Conservation (phyloP, 2,888 invertebrate genomes). For the Caenorhabditis sinica region DNA sequence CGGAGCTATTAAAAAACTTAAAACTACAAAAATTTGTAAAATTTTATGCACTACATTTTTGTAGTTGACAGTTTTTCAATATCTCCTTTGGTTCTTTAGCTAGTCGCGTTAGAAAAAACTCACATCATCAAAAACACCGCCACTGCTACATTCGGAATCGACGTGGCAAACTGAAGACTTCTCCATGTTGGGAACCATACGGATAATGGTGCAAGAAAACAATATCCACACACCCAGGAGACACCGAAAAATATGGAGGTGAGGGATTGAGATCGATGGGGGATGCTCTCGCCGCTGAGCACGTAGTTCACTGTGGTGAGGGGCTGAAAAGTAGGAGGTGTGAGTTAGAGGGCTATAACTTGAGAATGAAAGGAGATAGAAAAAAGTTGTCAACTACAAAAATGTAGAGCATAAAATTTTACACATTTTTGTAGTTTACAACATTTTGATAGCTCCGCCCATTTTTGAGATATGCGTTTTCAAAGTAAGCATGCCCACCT, state of each 20-base stretch:
- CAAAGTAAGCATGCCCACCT: no score
- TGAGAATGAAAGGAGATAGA: background rate
- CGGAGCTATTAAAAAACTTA: no score
- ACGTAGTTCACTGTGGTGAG: conserved; percentile 68
- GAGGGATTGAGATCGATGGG: conserved; percentile 51
- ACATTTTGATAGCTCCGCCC: no score
- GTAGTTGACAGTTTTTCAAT: no score
- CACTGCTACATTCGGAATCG: conserved; percentile 43
- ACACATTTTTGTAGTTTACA: no score
- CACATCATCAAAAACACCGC: conserved; percentile 53
- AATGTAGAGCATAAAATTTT: no score
- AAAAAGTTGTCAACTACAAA: no score
- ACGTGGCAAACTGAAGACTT: conserved; percentile 57
- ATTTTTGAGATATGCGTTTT: no score
- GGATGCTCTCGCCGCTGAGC: conserved; percentile 60
- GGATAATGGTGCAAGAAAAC: conserved; percentile 52
- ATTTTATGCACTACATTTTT: no score
- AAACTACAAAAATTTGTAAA: no score
- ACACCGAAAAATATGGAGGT: conserved; percentile 65
- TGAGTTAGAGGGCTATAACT: no score
- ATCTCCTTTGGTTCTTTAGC: no score
- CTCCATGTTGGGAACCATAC: conserved; percentile 63
- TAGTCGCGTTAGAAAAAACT: conserved; percentile 8
- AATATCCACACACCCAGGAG: conserved; percentile 62
- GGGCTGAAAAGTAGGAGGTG: conserved; percentile 56